Evolutionary conservation across 2,113 vertebrate species (phyloP).

Genomic region (Gasterosteus aculeatus): DNA sequence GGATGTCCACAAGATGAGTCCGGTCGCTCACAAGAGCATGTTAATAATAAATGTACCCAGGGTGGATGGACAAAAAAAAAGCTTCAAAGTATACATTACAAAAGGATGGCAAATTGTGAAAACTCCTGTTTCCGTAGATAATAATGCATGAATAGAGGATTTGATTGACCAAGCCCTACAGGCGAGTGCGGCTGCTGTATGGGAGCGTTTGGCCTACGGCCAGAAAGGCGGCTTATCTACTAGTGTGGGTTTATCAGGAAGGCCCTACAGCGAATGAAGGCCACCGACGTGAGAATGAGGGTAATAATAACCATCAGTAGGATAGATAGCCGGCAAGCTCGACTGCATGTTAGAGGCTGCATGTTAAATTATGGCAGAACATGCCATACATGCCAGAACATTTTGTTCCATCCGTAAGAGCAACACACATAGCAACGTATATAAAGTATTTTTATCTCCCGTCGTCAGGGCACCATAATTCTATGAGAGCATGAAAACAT

Average conservation of each 20-base stretch:
- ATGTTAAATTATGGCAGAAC: background rate
- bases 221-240: background rate
- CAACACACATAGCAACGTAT: too few species aligned
- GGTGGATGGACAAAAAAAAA: background rate
- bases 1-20: background rate
- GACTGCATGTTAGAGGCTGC: background rate
- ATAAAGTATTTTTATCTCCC: too few species aligned
- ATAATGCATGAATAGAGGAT: too few species aligned
- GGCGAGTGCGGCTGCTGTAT: background rate
- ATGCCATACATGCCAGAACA: background rate
- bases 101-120: background rate
- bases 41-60: background rate
- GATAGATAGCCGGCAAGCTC: background rate
- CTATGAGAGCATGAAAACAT: background rate
- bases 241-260: background rate
- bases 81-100: background rate
- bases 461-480: background rate
- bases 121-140: background rate
- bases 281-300: background rate
- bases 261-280: background rate
- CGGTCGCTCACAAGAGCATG: background rate
- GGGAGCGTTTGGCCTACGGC: background rate
- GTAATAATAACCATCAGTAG: background rate
- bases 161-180: too few species aligned
- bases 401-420: background rate